Percentiles rank a stretch among this genome's conserved stretches.
Evolutionary conservation across 2,888 invertebrate genomes (phyloP).

Genomic region (Copidosoma aretas): DNA sequence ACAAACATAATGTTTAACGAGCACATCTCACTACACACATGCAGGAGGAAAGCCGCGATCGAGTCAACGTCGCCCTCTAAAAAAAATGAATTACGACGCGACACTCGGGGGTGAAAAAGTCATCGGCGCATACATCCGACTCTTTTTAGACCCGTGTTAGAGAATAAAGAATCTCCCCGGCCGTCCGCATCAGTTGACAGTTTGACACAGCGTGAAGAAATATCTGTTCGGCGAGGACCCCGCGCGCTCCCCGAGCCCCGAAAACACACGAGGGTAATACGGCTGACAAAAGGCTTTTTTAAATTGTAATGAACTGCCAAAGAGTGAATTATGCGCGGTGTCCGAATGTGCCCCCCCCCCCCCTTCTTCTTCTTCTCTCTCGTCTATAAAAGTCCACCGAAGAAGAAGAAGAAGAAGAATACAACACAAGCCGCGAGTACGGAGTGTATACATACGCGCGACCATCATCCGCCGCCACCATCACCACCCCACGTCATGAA

Average conservation of each 20-base stretch:
- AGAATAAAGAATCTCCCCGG: constrained; percentile 30
- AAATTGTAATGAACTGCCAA: constrained; percentile 64
- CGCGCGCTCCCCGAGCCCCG: neutral
- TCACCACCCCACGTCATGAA: constrained; percentile 61
- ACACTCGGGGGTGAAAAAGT: constrained; percentile 28
- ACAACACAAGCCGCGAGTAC: neutral
- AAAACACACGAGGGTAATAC: constrained; percentile 44
- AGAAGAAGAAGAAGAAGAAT: neutral
- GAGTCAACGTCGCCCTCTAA: constrained; percentile 12
- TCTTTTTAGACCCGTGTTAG: constrained; percentile 7
- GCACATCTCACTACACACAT: no score
- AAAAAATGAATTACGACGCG: constrained; percentile 37
- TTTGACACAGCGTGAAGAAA: constrained; percentile 40
- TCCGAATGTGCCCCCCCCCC: constrained; percentile 57
- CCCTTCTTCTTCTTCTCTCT: constrained; percentile 18
- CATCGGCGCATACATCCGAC: constrained; percentile 24
- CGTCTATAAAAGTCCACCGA: constrained; percentile 38
- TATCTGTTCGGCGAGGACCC: constrained; percentile 29
- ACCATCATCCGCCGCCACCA: no score
- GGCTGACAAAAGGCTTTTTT: constrained; percentile 58
- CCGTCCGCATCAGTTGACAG: constrained; percentile 26
- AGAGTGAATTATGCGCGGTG: constrained; percentile 62
- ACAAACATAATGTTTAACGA: no score
- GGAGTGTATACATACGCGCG: constrained; percentile 31
- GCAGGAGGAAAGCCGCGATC: neutral